Evolutionary conservation across 2,888 invertebrate species (phyloP).

Genomic region (Drosophila siamana): DNA sequence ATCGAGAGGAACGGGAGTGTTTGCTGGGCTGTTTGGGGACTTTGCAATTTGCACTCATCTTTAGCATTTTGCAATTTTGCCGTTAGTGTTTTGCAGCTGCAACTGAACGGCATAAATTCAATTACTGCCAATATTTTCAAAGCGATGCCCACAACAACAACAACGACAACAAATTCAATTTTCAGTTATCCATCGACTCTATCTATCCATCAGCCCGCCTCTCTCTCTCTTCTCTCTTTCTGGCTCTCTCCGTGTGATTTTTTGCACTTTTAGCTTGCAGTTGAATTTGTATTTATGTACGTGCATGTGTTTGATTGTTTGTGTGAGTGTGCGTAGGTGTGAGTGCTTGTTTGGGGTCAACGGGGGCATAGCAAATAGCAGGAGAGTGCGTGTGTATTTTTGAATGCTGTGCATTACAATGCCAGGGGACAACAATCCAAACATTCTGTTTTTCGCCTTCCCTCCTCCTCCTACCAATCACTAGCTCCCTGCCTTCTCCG

Average conservation of each 20-base stretch:
- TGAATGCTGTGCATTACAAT: conserved; percentile 36
- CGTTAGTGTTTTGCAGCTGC: conserved; percentile 30
- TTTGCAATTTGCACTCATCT: conserved; percentile 51
- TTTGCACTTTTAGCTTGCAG: conserved; percentile 69
- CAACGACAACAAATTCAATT: conserved; percentile 57
- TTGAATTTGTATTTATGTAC: conserved; percentile 38
- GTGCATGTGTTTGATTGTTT: conserved; percentile 26
- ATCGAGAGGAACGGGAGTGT: background rate
- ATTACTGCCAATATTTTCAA: conserved; percentile 69
- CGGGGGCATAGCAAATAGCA: background rate
- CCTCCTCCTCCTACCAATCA: background rate
- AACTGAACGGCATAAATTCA: conserved; percentile 66
- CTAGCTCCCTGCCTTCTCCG: background rate
- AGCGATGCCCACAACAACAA: conserved; percentile 45
- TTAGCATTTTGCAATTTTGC: conserved; percentile 37
- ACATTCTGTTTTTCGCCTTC: background rate
- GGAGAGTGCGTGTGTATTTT: conserved; percentile 21
- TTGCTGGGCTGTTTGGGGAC: conserved; percentile 17
- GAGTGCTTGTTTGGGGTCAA: background rate
- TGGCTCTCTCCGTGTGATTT: conserved; percentile 56
- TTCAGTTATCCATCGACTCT: conserved; percentile 61
- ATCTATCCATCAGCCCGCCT: conserved; percentile 22
- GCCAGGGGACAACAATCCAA: conserved; percentile 13
- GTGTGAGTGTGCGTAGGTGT: conserved; percentile 1
- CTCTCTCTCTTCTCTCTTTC: background rate